These are phyloP conservation scores for Diplodus puntazzo DNA, from an alignment of 2,797 vertebrate species.

Conservation along the genomic window DNA sequence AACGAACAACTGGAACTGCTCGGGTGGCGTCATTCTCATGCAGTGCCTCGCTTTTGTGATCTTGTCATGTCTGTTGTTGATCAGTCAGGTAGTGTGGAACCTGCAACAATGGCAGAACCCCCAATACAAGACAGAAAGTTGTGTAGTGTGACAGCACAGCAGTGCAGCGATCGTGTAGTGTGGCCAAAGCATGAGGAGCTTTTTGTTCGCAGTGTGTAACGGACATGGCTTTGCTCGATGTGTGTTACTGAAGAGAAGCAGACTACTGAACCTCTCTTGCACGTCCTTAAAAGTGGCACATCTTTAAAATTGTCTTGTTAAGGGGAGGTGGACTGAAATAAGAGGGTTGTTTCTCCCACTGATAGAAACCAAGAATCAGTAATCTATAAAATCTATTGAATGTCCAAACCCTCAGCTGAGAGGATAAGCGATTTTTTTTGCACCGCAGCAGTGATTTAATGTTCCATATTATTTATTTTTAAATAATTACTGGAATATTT, in stretches of 20 bases:
- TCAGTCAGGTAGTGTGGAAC: too few species aligned
- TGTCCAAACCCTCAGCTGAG: background rate
- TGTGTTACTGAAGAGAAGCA: too few species aligned
- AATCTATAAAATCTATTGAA: background rate
- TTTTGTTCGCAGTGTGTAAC: background rate
- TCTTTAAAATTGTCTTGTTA: background rate
- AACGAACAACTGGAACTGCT: too few species aligned
- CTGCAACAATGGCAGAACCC: too few species aligned
- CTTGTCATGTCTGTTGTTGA: too few species aligned
- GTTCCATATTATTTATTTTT: background rate
- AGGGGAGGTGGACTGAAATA: background rate
- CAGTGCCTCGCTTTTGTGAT: too few species aligned
- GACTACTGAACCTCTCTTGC: too few species aligned
- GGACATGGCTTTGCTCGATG: background rate
- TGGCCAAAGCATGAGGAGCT: background rate
- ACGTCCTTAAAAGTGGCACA: too few species aligned
- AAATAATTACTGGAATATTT: background rate
- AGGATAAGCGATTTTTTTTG: background rate
- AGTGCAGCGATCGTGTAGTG: too few species aligned
- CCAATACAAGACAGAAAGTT: too few species aligned
- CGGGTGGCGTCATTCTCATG: too few species aligned
- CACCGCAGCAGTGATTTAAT: background rate
- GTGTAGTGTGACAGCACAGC: too few species aligned
- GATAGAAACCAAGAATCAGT: background rate
- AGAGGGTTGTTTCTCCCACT: background rate